Evolutionary conservation across 2,888 invertebrate genomes (phyloP), one percentile per base, ranked within the genome.

Genomic region (Sarcophaga variegata): DNA sequence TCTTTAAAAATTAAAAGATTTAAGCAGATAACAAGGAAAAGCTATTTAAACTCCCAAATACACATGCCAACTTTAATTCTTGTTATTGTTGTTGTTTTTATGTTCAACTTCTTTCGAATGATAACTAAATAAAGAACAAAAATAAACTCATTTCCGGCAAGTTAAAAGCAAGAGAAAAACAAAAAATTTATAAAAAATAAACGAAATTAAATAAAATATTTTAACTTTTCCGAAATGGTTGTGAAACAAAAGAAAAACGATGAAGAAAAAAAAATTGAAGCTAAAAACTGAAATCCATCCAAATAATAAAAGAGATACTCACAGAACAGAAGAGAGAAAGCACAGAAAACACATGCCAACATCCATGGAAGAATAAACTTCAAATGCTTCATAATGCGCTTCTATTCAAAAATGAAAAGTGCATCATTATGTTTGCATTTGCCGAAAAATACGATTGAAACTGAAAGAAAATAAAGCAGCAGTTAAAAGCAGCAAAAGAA

Each of bases 361-460:
- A 63, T 69, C n/a, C 22, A 54, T 71, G 47, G 12, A 59, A 66
- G 70, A 25, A 70, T 77, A 60, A 5, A 82, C 64, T 82, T 77
- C 45, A 77, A 64, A 77, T 60, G 69, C 22, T 75, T 81, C 2
- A 8, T 59, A 70, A 81, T 63, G 76, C 47, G 76, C 70, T 82
- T 77, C 17, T 5, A 77, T 76, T 27, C 3, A 54, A 20, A 74
- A 47, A 63, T 62, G 47, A 14, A 64, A 77, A 77, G 63, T 82
- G 76, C n/a, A 59, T 20, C 70, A 54, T 76, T 70, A 47, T 69
- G 49, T 67, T 60, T 69, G 27, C 37, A 27, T 67, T 60, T 69
- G 27, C 37, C 45, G 59, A 54, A 54, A 54, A 54, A 54, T 54
- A 54, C 14, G 17, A 54, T 54, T 12, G 54, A 14, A 54, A 54